These are phyloP conservation scores for Hippocampus zosterae DNA, from an alignment of 2,113 vertebrate genomes.

Conservation along the genomic window DNA sequence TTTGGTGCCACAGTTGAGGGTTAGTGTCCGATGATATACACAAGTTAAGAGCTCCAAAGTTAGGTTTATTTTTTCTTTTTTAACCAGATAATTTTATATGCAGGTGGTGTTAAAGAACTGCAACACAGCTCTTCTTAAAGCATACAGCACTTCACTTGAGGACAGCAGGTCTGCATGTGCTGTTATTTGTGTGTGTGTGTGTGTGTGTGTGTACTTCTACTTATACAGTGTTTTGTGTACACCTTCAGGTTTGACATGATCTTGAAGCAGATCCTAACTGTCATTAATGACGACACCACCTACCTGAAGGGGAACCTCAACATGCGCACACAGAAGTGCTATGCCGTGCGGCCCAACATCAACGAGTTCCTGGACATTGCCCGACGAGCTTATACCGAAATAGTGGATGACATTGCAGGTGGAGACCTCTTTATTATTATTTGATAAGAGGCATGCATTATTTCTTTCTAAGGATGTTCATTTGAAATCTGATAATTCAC, in stretches of 20 bases:
- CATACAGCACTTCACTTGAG: slow-evolving; percentile 82
- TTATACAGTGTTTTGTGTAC: slow-evolving; percentile 4
- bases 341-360: slow-evolving; percentile 89
- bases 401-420: slow-evolving; percentile 97
- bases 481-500: no score
- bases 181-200: neutral
- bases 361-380: slow-evolving; percentile 94
- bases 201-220: neutral
- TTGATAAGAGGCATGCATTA: no score
- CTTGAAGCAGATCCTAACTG: slow-evolving; percentile 87
- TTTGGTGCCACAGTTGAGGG: slow-evolving; percentile 86
- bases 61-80: neutral
- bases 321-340: slow-evolving; percentile 96
- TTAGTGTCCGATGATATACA: slow-evolving; percentile 48
- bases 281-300: slow-evolving; percentile 86
- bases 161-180: slow-evolving; percentile 76
- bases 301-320: slow-evolving; percentile 89
- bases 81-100: slow-evolving; percentile 16
- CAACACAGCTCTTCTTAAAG: slow-evolving; percentile 82
- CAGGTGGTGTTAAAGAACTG: slow-evolving; percentile 81
- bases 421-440: slow-evolving; percentile 4
- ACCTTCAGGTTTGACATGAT: slow-evolving; percentile 82
- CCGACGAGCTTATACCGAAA: slow-evolving; percentile 90
- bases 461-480: neutral
- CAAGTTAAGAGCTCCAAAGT: neutral